phyloP scores from a whole-genome alignment of 2,797 vertebrate genomes.

The Trachops cirrhosus region DNA sequence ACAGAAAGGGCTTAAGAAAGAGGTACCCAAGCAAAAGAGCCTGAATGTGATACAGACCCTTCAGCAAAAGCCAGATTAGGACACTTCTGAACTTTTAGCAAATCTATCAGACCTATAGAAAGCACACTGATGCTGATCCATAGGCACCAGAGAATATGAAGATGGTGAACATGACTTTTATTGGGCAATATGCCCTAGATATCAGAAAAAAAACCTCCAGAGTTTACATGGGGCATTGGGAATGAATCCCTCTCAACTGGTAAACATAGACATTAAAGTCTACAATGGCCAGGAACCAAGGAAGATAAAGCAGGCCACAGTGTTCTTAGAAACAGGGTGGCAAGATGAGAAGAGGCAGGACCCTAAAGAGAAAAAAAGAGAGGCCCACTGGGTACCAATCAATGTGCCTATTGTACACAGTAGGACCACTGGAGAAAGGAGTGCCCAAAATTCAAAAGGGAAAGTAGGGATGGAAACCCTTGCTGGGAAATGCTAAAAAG shows the following conservation, averaged over 20 bases:
- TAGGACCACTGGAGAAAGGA: not conserved
- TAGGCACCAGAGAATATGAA: too few species aligned
- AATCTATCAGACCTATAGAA: too few species aligned
- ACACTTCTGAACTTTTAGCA: too few species aligned
- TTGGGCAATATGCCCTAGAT: not conserved
- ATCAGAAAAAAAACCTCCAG: not conserved
- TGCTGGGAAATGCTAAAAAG: too few species aligned
- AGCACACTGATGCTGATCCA: too few species aligned
- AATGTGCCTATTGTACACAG: not conserved
- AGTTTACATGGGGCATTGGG: not conserved
- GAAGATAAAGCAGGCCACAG: not conserved
- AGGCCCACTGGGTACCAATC: not conserved
- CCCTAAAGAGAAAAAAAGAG: too few species aligned
- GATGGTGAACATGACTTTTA: too few species aligned
- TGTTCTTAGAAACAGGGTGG: too few species aligned
- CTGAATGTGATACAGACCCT: not conserved
- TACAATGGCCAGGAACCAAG: not conserved
- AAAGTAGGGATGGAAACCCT: too few species aligned
- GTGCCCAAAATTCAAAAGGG: too few species aligned
- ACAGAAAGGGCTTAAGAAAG: not conserved
- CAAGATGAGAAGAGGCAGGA: too few species aligned
- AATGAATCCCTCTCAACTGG: not conserved
- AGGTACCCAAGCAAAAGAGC: not conserved
- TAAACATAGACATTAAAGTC: not conserved
- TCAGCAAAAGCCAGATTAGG: not conserved